Base-by-base conservation (phyloP, 1,140 invertebrate species). In the Arctopsyche grandis region DNA sequence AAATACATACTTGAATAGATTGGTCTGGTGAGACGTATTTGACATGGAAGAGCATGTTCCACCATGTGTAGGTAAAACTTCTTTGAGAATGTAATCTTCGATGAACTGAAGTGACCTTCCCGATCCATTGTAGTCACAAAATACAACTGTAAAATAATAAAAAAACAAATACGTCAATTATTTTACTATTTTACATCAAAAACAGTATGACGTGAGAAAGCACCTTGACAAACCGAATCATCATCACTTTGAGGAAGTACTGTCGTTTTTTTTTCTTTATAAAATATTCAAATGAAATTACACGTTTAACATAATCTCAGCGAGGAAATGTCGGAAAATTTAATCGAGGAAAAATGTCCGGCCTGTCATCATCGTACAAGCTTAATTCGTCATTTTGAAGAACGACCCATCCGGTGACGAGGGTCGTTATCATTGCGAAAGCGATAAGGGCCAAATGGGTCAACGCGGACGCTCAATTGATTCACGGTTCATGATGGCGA, bases 21-120 rank as follows among this genome's bases (percentile, higher is more conserved):
- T 95, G 10, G 95, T 95, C 87, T 98, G 96, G 63, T 96, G 88
- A 29, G 95, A 95, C 26, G 95, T 96, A 80, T 96, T 92, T 52
- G 93, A 93, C 5, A 94, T 93, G 3, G 95, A 95, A 0, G 95
- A 94, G 86, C 95, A 94, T 4, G 94, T 94, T 79, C 97, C 97
- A 24, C 94, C 96, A 85, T 97, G 95, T 69, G 92, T 92, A 5
- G 96, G 94, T 52, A 98, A 87, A 0, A 98, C 95, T 84, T 97
- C 92, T 81, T 92, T 90, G 19, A 89, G 84, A 26, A 98, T 93
- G 84, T 95, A 97, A 83, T 97, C 94, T 86, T 98, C 96, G 74
- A 98, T 92, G 87, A 96, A 97, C 60, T 93, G 91, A 52, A 98
- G 84, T 0, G 94, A 92, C 83, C 95, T 91, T 48, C 94, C 95